Base-by-base conservation (phyloP, 2,113 vertebrate genomes). In the Scalopus aquaticus region DNA sequence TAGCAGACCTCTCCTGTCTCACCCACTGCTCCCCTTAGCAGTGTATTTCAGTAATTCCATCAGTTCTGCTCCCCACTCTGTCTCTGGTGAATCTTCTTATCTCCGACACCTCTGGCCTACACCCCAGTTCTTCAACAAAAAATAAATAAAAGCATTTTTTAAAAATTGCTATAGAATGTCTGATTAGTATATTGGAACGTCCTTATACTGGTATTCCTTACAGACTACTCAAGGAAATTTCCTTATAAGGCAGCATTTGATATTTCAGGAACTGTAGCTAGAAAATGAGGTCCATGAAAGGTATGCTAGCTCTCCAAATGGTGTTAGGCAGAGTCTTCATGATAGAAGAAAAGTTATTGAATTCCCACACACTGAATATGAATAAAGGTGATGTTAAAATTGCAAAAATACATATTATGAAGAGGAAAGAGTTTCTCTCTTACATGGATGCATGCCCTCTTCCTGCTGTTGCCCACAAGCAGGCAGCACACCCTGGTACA, bases 401-500 rank as follows among this genome's bases (percentile, higher is more conserved):
- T 35, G 54, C 19, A 60, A 81, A 78, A 65, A 88, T 56, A 73
- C 1, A 51, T 3, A 51, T 20, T 87, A 83, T 44, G 46, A 80
- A 80, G 42, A 96, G 32, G 39, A 78, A 82, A 62, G 11, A 3
- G 39, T 80, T 88, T 76, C 20, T 86, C 69, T 82, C 93, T 74
- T 46, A 44, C 22, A 15, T 4, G 42, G 49, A 54, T n/a, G 0
- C 30, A 28, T 70, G 86, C 83, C 69, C 65, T 80, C 84, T 65
- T 49, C 78, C 94, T 93, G 80, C 51, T 93, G 90, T 70, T 96
- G 91, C 64, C 78, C 74, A 67, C 74, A 67, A 97, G 81, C 96
- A 97, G 96, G 83, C 3, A 1, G 78, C 80, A 60, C 73, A 93
- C 51, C 0, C 85, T 93, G 92, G 95, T 97, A 96, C 98, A 98